phyloP scores from a whole-genome alignment of 2,113 vertebrate species.

The Stegastes partitus region DNA sequence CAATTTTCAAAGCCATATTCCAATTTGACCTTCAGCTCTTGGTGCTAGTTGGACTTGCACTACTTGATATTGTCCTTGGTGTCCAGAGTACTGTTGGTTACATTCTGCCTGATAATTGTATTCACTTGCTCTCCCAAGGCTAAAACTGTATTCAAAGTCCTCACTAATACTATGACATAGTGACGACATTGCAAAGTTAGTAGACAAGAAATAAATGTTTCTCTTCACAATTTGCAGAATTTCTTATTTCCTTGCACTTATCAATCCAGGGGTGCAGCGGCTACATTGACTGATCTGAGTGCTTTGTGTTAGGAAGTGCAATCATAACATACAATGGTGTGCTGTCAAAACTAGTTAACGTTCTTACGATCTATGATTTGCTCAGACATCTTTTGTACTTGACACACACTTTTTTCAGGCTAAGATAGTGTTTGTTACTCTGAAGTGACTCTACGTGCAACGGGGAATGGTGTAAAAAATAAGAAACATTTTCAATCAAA shows the following conservation, averaged over 20 bases:
- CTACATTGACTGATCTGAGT: background rate
- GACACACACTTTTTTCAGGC: slow-evolving; percentile 19
- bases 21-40: slow-evolving; percentile 41
- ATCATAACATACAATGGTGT: background rate
- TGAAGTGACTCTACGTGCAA: background rate
- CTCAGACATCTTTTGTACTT: background rate
- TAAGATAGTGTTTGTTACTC: background rate
- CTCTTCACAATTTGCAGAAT: background rate
- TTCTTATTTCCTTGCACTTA: background rate
- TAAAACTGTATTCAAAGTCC: slow-evolving; percentile 16
- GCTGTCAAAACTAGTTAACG: background rate
- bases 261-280: background rate
- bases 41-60: slow-evolving; percentile 12
- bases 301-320: slow-evolving; percentile 3
- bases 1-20: slow-evolving; percentile 46
- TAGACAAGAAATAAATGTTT: background rate
- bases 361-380: background rate
- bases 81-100: slow-evolving; percentile 24
- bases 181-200: background rate
- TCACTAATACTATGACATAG: background rate
- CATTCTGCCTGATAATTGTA: slow-evolving; percentile 21
- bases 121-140: slow-evolving; percentile 1
- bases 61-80: slow-evolving; percentile 47
- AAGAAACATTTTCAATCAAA: background rate
- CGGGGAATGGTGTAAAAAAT: background rate